Evolutionary conservation across 2,888 invertebrate genomes (phyloP).

Genomic region (Drosophila nigricruria): DNA sequence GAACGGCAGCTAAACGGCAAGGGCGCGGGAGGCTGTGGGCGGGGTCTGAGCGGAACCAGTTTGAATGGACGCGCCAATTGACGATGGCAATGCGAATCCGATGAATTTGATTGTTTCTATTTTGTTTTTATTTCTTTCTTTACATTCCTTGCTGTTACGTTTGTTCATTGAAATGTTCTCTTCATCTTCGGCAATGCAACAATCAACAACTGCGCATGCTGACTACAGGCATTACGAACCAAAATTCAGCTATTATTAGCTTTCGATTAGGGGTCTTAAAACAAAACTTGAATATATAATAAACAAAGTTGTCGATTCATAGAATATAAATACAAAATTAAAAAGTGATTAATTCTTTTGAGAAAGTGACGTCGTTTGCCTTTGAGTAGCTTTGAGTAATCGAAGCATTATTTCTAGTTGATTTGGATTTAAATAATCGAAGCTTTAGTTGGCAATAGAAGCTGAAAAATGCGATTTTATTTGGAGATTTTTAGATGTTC

Average conservation of each 20-base stretch:
- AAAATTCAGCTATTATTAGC: background rate
- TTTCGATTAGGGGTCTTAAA: background rate
- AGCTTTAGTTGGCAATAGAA: background rate
- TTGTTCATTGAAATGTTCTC: background rate
- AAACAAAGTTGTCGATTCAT: background rate
- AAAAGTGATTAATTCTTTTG: background rate
- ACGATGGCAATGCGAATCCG: constrained; percentile 26
- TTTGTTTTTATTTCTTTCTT: background rate
- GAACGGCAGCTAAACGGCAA: background rate
- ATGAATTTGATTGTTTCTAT: constrained; percentile 9
- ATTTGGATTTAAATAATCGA: background rate
- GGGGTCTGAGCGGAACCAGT: constrained; percentile 34
- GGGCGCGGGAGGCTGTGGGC: background rate
- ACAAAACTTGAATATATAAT: background rate
- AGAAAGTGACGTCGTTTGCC: background rate
- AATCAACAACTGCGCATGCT: background rate
- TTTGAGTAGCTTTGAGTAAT: background rate
- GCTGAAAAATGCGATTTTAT: background rate
- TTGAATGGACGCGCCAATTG: constrained; percentile 31
- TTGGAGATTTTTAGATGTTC: background rate
- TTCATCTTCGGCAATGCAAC: background rate
- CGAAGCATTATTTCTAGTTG: too few relatives aligned
- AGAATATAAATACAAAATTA: background rate
- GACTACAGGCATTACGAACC: background rate
- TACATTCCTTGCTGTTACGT: background rate